Evolutionary conservation across 2,113 vertebrate species (phyloP).

Genomic region (Anhinga anhinga): DNA sequence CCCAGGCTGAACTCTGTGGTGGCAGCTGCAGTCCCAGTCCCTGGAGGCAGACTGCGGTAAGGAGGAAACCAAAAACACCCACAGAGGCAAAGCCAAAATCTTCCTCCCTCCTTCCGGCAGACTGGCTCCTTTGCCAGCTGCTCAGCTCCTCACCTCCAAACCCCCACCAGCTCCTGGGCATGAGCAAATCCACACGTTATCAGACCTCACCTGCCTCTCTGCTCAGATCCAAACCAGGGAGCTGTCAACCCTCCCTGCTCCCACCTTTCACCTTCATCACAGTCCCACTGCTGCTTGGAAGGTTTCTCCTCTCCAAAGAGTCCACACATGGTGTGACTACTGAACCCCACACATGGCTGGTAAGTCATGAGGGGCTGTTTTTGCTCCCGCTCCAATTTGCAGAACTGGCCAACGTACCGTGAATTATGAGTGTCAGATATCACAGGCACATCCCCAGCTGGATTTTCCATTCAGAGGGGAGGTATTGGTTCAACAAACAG

Average conservation of each 20-base stretch:
- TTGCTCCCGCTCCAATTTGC: background rate
- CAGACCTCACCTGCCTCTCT: background rate
- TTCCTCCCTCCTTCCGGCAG: background rate
- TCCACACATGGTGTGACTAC: slow-evolving; percentile 21
- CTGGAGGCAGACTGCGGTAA: background rate
- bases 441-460: slow-evolving; percentile 53
- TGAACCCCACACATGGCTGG: slow-evolving; percentile 27
- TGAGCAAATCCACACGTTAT: background rate
- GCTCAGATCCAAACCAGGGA: background rate
- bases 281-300: background rate
- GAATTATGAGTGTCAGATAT: slow-evolving; percentile 52
- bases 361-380: slow-evolving; percentile 16
- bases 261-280: background rate
- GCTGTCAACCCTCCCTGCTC: background rate
- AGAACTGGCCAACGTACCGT: background rate
- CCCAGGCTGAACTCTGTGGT: background rate
- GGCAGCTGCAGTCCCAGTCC: background rate
- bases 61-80: background rate
- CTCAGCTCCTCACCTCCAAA: background rate
- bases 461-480: slow-evolving; percentile 30
- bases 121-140: background rate
- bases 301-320: background rate
- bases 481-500: background rate
- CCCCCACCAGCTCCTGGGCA: background rate
- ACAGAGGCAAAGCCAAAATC: background rate